Conservation (phyloP, 2,888 invertebrate genomes). For the Achlya flavicornis region DNA sequence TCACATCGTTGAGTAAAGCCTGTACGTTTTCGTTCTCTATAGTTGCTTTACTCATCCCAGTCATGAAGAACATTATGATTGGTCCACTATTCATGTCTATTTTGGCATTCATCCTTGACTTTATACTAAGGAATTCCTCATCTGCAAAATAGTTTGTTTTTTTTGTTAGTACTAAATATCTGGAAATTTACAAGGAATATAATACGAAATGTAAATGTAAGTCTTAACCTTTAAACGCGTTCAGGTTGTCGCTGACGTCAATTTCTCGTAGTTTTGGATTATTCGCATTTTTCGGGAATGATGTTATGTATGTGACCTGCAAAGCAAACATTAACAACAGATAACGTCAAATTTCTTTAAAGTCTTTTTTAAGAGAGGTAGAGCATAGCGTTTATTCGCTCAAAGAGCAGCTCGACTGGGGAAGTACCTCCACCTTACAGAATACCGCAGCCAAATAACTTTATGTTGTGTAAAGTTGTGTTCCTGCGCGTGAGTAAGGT, state of each 20-base stretch:
- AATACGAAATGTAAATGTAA: too few relatives aligned
- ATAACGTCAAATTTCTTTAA: too few relatives aligned
- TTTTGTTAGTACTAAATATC: too few relatives aligned
- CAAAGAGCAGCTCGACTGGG: too few relatives aligned
- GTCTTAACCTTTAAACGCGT: constrained; percentile 31
- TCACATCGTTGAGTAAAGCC: constrained; percentile 29
- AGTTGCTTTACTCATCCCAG: constrained; percentile 27
- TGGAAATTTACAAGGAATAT: too few relatives aligned
- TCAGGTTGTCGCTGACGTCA: constrained; percentile 33
- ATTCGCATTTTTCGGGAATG: constrained; percentile 35
- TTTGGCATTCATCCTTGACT: constrained; percentile 31
- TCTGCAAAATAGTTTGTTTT: not conserved
- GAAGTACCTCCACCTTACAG: too few relatives aligned
- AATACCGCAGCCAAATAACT: too few relatives aligned
- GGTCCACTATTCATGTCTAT: constrained; percentile 22
- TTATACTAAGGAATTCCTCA: constrained; percentile 21
- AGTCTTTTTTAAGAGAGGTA: too few relatives aligned
- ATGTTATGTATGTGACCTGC: constrained; percentile 52
- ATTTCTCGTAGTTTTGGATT: constrained; percentile 40
- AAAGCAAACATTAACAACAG: constrained; percentile 20
- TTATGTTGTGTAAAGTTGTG: too few relatives aligned
- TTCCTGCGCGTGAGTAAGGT: too few relatives aligned
- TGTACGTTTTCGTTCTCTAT: constrained; percentile 38
- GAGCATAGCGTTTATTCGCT: too few relatives aligned
- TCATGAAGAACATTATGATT: constrained; percentile 23